These are phyloP conservation scores for Anas platyrhynchos DNA, from an alignment of 2,113 vertebrate genomes.

Conservation along the genomic window DNA sequence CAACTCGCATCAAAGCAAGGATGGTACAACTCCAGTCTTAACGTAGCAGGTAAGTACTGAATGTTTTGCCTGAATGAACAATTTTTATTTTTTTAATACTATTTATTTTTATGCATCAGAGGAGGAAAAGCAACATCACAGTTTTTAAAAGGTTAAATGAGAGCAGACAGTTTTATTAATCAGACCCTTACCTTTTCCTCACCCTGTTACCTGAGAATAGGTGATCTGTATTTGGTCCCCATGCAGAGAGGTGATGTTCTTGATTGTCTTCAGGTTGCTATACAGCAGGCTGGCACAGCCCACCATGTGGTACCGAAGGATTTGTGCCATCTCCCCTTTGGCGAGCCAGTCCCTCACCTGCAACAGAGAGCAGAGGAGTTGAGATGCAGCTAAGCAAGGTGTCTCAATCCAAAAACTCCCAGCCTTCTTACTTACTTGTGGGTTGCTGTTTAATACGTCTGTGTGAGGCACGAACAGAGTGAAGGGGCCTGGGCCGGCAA, in stretches of 20 bases:
- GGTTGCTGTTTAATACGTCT: slow-evolving; percentile 29
- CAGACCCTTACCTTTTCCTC: not conserved
- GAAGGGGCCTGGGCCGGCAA: slow-evolving; percentile 84
- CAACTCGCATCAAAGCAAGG: not conserved
- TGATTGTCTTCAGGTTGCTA: slow-evolving; percentile 74
- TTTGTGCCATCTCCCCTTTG: slow-evolving; percentile 63
- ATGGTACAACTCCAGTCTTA: not conserved
- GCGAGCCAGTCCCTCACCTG: slow-evolving; percentile 75
- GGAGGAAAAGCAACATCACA: not conserved
- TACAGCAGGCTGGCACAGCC: slow-evolving; percentile 83
- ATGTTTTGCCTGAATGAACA: not conserved
- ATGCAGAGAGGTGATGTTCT: slow-evolving; percentile 83
- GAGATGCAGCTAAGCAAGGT: not conserved
- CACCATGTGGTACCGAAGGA: slow-evolving; percentile 87
- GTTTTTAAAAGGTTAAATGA: not conserved
- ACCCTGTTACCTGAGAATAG: slow-evolving; percentile 78
- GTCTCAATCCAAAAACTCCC: not conserved
- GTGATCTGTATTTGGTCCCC: slow-evolving; percentile 81
- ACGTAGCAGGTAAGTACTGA: not conserved
- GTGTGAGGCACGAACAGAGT: slow-evolving; percentile 84
- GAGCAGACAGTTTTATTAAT: not conserved
- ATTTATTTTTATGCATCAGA: not conserved
- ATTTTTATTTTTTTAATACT: not conserved
- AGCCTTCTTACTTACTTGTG: slow-evolving; percentile 59
- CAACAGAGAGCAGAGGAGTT: not conserved